Base-by-base conservation (phyloP, 2,113 vertebrate genomes). In the Halcyon malimbica region DNA sequence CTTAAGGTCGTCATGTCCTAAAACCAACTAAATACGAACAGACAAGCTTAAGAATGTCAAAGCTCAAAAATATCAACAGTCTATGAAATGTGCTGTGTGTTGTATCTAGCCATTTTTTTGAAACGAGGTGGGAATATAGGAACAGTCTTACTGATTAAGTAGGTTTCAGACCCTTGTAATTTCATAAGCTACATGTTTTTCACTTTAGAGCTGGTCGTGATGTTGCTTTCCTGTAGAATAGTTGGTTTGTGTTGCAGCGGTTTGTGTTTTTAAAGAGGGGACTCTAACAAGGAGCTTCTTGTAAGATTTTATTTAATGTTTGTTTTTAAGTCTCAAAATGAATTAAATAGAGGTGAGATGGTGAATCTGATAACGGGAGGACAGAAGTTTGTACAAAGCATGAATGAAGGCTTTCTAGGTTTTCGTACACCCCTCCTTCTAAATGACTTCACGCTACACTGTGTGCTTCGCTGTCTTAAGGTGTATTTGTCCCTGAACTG, bases 351-450 rank as follows among this genome's bases (percentile, higher is more conserved):
- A 90, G 46, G 56, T 90, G 71, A 73, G 59, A 29, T 77, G 76
- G 82, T 80, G 57, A 82, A 64, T 92, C 76, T 91, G 93, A 87
- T 95, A 94, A 56, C 60, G 81, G 23, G 39, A 77, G 70, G 28
- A 74, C 59, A 48, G 53, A 75, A 78, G 33, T 56, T 78, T 87
- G 73, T 68, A 26, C 13, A 82, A 87, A 93, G 56, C 75, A 56
- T 83, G 68, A 96, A 84, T 89, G 75, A 86, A 83, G 42, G 59
- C 90, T 91, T 93, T 94, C 26, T 73, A 48, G 46, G 46, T 87
- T 92, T 92, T 82, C 19, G 64, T 93, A 62, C 44, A 91, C 29
- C 11, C 13, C 13, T 79, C 42, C 56, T 83, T 83, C 29, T 71
- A 77, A 23, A 23, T 76, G 69, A 9, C 13, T 88, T 31, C 25